Evolutionary conservation across 2,888 invertebrate genomes (phyloP).

Genomic region (Tipula unca): DNA sequence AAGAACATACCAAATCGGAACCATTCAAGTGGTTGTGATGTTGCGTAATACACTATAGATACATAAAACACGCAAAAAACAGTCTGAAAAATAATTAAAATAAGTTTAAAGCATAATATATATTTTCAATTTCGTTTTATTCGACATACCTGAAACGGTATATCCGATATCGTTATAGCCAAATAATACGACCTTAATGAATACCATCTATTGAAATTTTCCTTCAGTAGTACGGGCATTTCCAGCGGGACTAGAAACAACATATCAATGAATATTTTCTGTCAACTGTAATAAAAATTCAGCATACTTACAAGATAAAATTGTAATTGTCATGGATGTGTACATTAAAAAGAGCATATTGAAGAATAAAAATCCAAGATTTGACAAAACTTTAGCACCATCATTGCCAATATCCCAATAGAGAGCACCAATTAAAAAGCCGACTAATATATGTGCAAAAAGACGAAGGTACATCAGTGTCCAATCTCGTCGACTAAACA

Average conservation of each 20-base stretch:
- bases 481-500: slow-evolving; percentile 85
- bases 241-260: slow-evolving; percentile 73
- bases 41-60: slow-evolving; percentile 88
- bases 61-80: slow-evolving; percentile 90
- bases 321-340: slow-evolving; percentile 98
- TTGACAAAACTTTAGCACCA: slow-evolving; percentile 91
- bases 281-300: background rate
- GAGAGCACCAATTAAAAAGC: slow-evolving; percentile 86
- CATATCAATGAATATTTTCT: slow-evolving; percentile 14
- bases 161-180: slow-evolving; percentile 90
- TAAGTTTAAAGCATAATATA: background rate
- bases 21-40: slow-evolving; percentile 80
- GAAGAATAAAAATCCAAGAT: slow-evolving; percentile 95
- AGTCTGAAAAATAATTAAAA: slow-evolving; percentile 53
- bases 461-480: slow-evolving; percentile 91
- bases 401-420: slow-evolving; percentile 96
- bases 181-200: slow-evolving; percentile 89
- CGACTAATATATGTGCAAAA: slow-evolving; percentile 89
- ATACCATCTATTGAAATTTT: slow-evolving; percentile 97
- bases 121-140: background rate
- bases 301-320: slow-evolving; percentile 79
- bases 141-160: slow-evolving; percentile 86
- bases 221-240: slow-evolving; percentile 88
- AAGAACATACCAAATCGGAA: slow-evolving; percentile 83
- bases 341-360: slow-evolving; percentile 99